These are phyloP conservation scores for Phortica okadai DNA, from an alignment of 2,888 invertebrate genomes.

Conservation along the genomic window DNA sequence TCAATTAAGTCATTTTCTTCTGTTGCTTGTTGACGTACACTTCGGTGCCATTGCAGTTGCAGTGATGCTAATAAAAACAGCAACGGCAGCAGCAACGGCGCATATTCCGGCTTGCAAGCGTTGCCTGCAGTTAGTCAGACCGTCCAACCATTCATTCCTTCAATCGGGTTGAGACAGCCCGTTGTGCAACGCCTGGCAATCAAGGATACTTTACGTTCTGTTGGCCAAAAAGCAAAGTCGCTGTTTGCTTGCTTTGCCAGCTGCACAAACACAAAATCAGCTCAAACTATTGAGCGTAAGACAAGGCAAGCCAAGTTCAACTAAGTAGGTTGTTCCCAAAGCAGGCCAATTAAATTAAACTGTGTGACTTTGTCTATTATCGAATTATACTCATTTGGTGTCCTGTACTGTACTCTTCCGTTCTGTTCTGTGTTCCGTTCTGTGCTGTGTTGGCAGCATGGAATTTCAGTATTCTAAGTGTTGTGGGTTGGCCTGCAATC, in stretches of 20 bases:
- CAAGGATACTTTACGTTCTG: constrained; percentile 8
- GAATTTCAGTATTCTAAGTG: neutral
- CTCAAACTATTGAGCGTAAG: neutral
- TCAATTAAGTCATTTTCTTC: constrained; percentile 30
- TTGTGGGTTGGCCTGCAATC: no score
- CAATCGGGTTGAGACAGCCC: neutral
- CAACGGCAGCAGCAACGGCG: constrained; percentile 10
- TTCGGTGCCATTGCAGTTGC: constrained; percentile 3
- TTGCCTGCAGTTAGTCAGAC: neutral
- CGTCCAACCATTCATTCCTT: no score
- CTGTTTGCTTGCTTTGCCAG: neutral
- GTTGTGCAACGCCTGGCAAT: neutral
- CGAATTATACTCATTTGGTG: constrained; percentile 45
- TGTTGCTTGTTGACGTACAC: constrained; percentile 16
- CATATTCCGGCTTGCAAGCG: neutral
- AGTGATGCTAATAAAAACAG: neutral
- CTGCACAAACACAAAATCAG: constrained; percentile 5
- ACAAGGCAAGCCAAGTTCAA: neutral
- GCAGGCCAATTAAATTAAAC: constrained; percentile 62
- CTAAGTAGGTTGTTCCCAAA: constrained; percentile 19
- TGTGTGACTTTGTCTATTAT: constrained; percentile 51
- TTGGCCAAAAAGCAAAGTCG: neutral
- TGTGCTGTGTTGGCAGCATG: neutral
- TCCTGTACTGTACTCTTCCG: neutral
- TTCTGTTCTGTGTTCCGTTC: neutral